These are phyloP conservation scores for Brassicogethes aeneus DNA, from an alignment of 2,888 invertebrate species.

Conservation along the genomic window DNA sequence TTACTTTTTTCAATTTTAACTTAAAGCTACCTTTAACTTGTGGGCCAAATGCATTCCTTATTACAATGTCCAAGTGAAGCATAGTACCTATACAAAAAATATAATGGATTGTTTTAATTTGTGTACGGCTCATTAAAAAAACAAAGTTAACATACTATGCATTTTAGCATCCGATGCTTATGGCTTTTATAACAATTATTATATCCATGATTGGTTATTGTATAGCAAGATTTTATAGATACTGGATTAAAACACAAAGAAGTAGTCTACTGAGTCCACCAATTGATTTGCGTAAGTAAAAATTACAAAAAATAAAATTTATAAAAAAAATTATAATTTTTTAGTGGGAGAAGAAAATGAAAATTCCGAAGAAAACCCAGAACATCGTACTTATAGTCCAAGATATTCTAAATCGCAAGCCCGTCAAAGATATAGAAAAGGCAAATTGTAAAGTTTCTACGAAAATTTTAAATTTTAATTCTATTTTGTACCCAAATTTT, in stretches of 20 bases:
- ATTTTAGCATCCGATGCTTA: constrained; percentile 63
- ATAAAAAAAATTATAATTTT: constrained; percentile 4
- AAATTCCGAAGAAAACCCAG: constrained; percentile 22
- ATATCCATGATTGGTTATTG: constrained; percentile 60
- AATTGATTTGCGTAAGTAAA: constrained; percentile 38
- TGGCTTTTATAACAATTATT: constrained; percentile 60
- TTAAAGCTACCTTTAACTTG: too few relatives aligned
- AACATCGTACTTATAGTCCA: constrained; percentile 31
- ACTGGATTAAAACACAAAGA: constrained; percentile 46
- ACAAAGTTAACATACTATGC: too few relatives aligned
- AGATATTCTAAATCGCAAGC: constrained; percentile 69
- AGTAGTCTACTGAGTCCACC: constrained; percentile 47
- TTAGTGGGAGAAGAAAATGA: constrained; percentile 19
- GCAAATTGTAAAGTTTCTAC: constrained; percentile 48
- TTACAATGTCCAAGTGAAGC: too few relatives aligned
- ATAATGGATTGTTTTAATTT: too few relatives aligned
- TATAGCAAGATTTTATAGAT: constrained; percentile 51
- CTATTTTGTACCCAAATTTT: too few relatives aligned
- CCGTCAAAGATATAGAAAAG: constrained; percentile 64
- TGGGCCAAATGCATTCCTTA: too few relatives aligned
- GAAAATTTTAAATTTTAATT: too few relatives aligned
- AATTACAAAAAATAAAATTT: neutral
- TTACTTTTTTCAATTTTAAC: too few relatives aligned
- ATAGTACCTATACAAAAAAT: too few relatives aligned
- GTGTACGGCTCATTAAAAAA: too few relatives aligned